Conservation (phyloP, 2,113 vertebrate genomes). For the Oryzias curvinotus region DNA sequence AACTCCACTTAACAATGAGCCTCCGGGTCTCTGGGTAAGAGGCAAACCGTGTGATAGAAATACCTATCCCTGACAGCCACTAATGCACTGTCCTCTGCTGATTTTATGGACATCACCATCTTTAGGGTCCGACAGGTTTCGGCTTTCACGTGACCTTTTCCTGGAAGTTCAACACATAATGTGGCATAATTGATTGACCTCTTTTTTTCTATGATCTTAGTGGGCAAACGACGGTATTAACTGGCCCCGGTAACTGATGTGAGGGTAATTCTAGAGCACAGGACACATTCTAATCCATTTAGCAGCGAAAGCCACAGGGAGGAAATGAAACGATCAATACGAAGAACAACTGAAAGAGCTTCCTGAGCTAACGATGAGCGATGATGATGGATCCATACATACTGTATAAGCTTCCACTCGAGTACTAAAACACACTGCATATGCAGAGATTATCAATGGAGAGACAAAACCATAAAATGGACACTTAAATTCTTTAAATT, state of each 20-base stretch:
- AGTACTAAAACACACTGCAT: constrained; percentile 3
- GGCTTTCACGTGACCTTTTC: constrained; percentile 34
- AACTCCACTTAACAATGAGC: constrained; percentile 38
- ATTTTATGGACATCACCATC: constrained; percentile 43
- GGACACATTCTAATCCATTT: constrained; percentile 50
- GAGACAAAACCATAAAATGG: too few species aligned
- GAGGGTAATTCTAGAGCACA: constrained; percentile 36
- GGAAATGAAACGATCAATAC: constrained; percentile 54
- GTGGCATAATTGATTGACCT: constrained; percentile 48
- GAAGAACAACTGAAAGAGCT: constrained; percentile 44
- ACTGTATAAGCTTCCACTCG: constrained; percentile 28
- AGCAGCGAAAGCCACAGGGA: constrained; percentile 36
- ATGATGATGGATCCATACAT: constrained; percentile 51
- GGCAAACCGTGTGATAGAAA: constrained; percentile 29
- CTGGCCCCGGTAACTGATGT: constrained; percentile 16
- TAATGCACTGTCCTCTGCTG: constrained; percentile 57
- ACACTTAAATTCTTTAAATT: too few species aligned
- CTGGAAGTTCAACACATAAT: constrained; percentile 26
- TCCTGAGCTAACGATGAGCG: constrained; percentile 37
- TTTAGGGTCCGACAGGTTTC: constrained; percentile 36
- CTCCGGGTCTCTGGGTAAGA: constrained; percentile 22
- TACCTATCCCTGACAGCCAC: constrained; percentile 35
- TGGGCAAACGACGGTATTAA: constrained; percentile 40
- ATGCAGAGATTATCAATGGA: too few species aligned
- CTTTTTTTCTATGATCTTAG: constrained; percentile 27